Conservation (phyloP, 2,888 invertebrate genomes). For the Philaethria dido region DNA sequence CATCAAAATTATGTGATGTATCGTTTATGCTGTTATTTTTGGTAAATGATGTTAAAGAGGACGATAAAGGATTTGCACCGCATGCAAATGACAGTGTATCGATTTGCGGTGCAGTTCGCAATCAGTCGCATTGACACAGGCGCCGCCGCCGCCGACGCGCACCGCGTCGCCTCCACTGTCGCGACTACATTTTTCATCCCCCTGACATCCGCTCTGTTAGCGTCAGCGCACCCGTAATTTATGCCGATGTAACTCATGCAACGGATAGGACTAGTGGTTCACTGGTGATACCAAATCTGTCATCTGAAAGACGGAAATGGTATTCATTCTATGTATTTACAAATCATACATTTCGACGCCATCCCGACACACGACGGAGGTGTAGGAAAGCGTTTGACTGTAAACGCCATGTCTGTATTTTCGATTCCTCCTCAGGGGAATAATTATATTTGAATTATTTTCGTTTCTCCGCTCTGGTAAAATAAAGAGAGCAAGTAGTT, state of each 20-base stretch:
- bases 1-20: neutral
- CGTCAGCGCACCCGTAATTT: conserved; percentile 52
- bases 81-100: conserved; percentile 51
- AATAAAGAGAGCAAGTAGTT: too few relatives aligned
- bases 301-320: conserved; percentile 26
- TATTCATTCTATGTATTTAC: too few relatives aligned
- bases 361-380: too few relatives aligned
- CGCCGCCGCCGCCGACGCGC: conserved; percentile 45
- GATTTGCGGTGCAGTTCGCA: conserved; percentile 49
- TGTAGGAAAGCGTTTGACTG: too few relatives aligned
- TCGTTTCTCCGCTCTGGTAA: too few relatives aligned
- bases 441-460: too few relatives aligned
- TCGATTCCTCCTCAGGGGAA: too few relatives aligned
- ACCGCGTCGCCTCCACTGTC: conserved; percentile 45
- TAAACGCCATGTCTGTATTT: too few relatives aligned
- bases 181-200: conserved; percentile 55
- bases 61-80: conserved; percentile 42
- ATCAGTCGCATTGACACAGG: conserved; percentile 51
- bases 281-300: conserved; percentile 38
- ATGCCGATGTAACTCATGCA: conserved; percentile 48
- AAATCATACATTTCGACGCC: too few relatives aligned
- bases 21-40: conserved; percentile 39
- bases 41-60: conserved; percentile 43
- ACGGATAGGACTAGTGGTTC: conserved; percentile 48
- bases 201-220: conserved; percentile 52